Evolutionary conservation across 2,797 vertebrate species (phyloP), one percentile per base, ranked within the genome.

Genomic region (Intellagama lesueurii): DNA sequence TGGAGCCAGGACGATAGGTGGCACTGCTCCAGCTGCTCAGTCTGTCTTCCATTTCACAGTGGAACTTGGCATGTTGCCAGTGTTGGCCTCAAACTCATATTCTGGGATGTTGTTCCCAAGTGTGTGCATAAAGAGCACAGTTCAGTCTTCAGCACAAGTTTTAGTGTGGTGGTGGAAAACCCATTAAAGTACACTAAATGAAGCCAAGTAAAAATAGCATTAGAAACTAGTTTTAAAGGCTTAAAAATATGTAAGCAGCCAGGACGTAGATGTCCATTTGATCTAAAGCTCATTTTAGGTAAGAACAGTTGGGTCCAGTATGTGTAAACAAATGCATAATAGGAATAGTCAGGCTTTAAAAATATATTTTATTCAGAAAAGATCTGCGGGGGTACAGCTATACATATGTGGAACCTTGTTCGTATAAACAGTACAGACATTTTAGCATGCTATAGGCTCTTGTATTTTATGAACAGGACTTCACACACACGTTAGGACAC

Each of bases 31-130:
- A 87, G n/a, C 68, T 60, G 26, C 89, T 79, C 6, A 66, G 28
- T 47, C 73, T 91, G 92, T 80, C 32, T 87, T 91, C 1, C 8
- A 44, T 64, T 89, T 92, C 85, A 83, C 75, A 87, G 68, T 35
- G 86, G 81, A 86, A 70, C 49, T 92, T 93, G 92, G 84, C 95
- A 91, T 35, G 76, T n/a, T 77, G 40, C 89, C 52, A 12, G 4
- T 80, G n/a, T 64, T 94, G 94, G 90, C 87, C 0, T 2, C 84
- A 85, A 91, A 76, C 72, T 68, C 69, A 28, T 68, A 14, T 89
- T 89, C 81, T 91, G 78, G 17, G 80, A 49, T 92, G 78, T 70
- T 94, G 91, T 72, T 35, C 75, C 89, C 40, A 85, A 90, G 52
- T 56, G 26, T 86, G 4, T 24, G 2, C 32, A 77, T 83, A 77